Evolutionary conservation across 2,888 invertebrate species (phyloP), one percentile per base, ranked within the genome.

Genomic region (Aleiodes testaceus): DNA sequence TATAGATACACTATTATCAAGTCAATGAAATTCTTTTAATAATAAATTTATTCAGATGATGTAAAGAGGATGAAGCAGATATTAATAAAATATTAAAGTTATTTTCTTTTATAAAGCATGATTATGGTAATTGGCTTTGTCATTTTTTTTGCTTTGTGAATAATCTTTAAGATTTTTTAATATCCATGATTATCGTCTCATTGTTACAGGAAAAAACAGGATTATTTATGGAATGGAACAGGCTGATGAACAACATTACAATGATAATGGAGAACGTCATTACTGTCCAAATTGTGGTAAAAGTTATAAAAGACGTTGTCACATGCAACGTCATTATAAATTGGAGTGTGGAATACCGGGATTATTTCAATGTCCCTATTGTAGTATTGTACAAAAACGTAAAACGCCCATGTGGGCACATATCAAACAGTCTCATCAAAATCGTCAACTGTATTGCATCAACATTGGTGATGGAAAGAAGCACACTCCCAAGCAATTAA

Each of bases 281-380:
- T 69, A 72, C 52, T 87, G 87, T 77, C 87, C 86, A 12, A 82
- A 82, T 75, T 88, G 88, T 77, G 85, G 85, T 66, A 84, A 85
- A 74, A 86, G 82, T 78, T 88, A 87, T 84, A 87, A 87, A 78
- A 86, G 87, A 79, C 84, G 87, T 55, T 85, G 87, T 63, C 87
- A 87, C 75, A 77, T 88, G 72, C 81, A 85, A 59, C 79, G 86
- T 72, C 88, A 88, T 82, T 76, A 82, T 64, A 82, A 83, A 45
- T 85, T 84, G 79, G 85, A 85, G 72, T 88, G 88, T 73, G 86
- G 87, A 66, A 84, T 85, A 79, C 77, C 79, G 20, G 87, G 87
- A 36, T 80, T 85, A 1, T 88, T 87, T 66, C 80, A 84, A 49
- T 88, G 88, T 64, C 84, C 85, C 1, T 85, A 86, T 66, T 88